Evolutionary conservation across 2,113 vertebrate species (phyloP), one percentile per base, ranked within the genome.

Genomic region (Mesocricetus auratus): DNA sequence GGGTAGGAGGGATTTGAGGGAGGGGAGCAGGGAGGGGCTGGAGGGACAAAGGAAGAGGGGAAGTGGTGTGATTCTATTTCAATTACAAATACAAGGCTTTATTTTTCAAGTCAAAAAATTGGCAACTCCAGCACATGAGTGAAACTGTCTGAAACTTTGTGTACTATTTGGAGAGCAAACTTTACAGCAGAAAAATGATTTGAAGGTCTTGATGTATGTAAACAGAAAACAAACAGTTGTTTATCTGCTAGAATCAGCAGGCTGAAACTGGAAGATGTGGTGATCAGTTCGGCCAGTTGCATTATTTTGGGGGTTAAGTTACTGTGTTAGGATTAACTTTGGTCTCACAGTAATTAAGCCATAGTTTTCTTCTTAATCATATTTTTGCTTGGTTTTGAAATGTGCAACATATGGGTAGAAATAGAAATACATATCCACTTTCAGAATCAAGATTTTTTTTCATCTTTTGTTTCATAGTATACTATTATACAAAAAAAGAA

Each of bases 341-440:
- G 4, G 26, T 26, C 39, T 86, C 16, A 47, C 1, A 66, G 8
- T 5, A 13, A 68, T 50, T 66, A 68, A 68, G 9, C 68, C 83
- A 86, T 36, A 21, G 9, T 47, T 86, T 86, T 86, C 58, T 42
- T 83, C 82, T 33, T 86, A 45, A 47, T 45, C 31, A 21, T 68
- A 47, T 47, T 86, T 68, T 68, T 47, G 3, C 4, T 47, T 93
- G n/a, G 31, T 89, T 93, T 64, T 95, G 77, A 94, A 82, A 93
- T 82, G 3, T 89, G 8, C 13, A 45, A 68, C 58, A 36, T 95
- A 2, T 90, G 36, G 2, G 4, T 95, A 89, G 26, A 94, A 91
- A 75, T 92, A 3, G 36, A n/a, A 82, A 94, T 78, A 90, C 85
- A 47, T 86, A 85, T 16, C 36, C 7, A 74, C 6, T 93, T 5